phyloP scores from a whole-genome alignment of 2,888 invertebrate species.

The Atrina japonica region DNA sequence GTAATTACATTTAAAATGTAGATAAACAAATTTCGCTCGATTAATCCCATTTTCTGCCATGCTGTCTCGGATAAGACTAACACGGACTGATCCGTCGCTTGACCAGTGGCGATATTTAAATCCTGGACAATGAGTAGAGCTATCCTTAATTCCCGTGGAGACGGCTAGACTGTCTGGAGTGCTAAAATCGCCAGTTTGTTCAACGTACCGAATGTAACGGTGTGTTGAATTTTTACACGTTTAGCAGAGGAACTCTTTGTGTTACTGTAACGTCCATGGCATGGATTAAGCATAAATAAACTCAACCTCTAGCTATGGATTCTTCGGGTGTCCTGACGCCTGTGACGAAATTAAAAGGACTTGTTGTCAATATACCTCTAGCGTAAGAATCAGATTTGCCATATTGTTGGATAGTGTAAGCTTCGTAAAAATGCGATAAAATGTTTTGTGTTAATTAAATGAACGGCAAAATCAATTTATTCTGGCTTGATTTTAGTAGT shows the following conservation, averaged over 20 bases:
- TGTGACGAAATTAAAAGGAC: too few species aligned
- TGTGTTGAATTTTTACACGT: constrained; percentile 25
- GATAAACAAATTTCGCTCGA: constrained; percentile 26
- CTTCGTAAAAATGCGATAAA: too few species aligned
- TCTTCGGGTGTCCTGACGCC: constrained; percentile 17
- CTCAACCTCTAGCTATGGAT: constrained; percentile 17
- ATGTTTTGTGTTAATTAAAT: too few species aligned
- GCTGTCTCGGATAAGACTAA: constrained; percentile 22
- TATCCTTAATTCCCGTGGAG: constrained; percentile 19
- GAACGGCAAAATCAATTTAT: too few species aligned
- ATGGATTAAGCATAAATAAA: constrained; percentile 15
- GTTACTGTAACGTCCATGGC: neutral
- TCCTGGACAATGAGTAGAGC: constrained; percentile 7
- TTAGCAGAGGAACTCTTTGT: too few species aligned
- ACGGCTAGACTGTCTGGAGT: constrained; percentile 22
- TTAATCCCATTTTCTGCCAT: constrained; percentile 39
- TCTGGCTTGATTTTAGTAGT: too few species aligned
- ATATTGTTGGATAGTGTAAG: too few species aligned
- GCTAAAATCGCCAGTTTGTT: constrained; percentile 27
- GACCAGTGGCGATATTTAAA: constrained; percentile 18
- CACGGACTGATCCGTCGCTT: constrained; percentile 17
- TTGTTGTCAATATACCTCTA: too few species aligned
- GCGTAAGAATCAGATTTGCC: too few species aligned
- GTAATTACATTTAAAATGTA: constrained; percentile 32
- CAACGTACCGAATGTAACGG: constrained; percentile 1